phyloP scores from a whole-genome alignment of 2,113 vertebrate genomes.

The Edolisoma coerulescens region DNA sequence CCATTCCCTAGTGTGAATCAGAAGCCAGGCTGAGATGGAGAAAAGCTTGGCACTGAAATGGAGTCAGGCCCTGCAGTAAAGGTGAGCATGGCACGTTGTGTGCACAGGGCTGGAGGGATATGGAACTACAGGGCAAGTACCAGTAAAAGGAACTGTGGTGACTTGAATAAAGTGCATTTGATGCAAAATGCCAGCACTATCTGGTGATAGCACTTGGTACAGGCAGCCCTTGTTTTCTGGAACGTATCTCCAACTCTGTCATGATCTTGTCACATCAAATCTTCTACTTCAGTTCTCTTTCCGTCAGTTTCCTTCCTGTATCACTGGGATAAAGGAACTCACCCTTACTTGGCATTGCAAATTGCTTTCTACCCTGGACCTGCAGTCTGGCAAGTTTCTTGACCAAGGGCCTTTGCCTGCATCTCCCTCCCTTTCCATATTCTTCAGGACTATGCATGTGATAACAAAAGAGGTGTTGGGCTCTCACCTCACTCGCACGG shows the following conservation, averaged over 20 bases:
- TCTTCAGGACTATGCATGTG: neutral
- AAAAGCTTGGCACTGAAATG: neutral
- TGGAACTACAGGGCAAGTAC: neutral
- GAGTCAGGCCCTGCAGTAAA: neutral
- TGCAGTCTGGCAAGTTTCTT: neutral
- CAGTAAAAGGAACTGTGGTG: neutral
- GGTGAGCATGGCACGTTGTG: accelerated
- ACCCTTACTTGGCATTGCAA: neutral
- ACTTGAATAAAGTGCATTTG: neutral
- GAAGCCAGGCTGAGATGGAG: neutral
- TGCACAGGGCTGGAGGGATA: neutral
- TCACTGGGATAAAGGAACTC: neutral
- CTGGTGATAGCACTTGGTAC: neutral
- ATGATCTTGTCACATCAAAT: neutral
- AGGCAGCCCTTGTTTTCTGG: neutral
- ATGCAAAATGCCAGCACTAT: neutral
- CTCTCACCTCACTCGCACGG: neutral
- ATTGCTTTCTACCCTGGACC: neutral
- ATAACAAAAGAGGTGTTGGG: neutral
- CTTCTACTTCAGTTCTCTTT: neutral
- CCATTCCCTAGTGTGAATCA: neutral
- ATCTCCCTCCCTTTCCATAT: neutral
- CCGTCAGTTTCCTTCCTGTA: neutral
- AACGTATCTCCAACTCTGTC: neutral
- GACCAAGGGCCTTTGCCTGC: neutral